phyloP scores from a whole-genome alignment of 2,888 invertebrate genomes.

The Agrilus biguttatus region DNA sequence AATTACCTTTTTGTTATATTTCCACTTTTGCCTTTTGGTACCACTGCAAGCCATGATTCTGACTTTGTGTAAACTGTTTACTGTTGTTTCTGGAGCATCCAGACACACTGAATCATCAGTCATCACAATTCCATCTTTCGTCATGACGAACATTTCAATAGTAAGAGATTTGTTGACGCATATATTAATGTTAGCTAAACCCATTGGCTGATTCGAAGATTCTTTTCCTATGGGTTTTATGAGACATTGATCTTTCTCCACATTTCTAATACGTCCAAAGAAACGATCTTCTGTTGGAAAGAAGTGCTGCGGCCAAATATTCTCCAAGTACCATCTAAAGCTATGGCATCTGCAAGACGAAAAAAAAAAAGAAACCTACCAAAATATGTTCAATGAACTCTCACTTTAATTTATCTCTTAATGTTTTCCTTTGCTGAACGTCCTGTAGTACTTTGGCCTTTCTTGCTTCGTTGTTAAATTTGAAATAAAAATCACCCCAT shows the following conservation, averaged over 20 bases:
- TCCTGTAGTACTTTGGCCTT: slow-evolving; percentile 44
- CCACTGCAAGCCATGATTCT: slow-evolving; percentile 61
- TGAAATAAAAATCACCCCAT: slow-evolving; percentile 85
- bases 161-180: slow-evolving; percentile 46
- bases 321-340: slow-evolving; percentile 86
- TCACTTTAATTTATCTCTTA: slow-evolving; percentile 31
- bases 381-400: too few species aligned
- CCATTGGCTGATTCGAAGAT: slow-evolving; percentile 52
- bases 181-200: slow-evolving; percentile 48
- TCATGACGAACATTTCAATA: slow-evolving; percentile 59
- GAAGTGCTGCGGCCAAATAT: slow-evolving; percentile 93
- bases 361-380: too few species aligned
- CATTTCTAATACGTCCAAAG: slow-evolving; percentile 68
- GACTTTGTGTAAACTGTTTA: slow-evolving; percentile 37
- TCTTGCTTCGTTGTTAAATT: slow-evolving; percentile 61
- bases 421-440: slow-evolving; percentile 45
- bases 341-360: slow-evolving; percentile 45
- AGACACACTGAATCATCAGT: slow-evolving; percentile 79
- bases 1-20: slow-evolving; percentile 36
- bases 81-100: slow-evolving; percentile 45
- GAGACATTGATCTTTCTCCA: slow-evolving; percentile 38
- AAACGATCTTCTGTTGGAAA: slow-evolving; percentile 77
- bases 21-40: slow-evolving; percentile 55
- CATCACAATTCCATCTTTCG: slow-evolving; percentile 58
- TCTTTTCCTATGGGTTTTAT: slow-evolving; percentile 47